Base-by-base conservation (phyloP, 2,797 vertebrate species). In the Melanotaenia nigrans region DNA sequence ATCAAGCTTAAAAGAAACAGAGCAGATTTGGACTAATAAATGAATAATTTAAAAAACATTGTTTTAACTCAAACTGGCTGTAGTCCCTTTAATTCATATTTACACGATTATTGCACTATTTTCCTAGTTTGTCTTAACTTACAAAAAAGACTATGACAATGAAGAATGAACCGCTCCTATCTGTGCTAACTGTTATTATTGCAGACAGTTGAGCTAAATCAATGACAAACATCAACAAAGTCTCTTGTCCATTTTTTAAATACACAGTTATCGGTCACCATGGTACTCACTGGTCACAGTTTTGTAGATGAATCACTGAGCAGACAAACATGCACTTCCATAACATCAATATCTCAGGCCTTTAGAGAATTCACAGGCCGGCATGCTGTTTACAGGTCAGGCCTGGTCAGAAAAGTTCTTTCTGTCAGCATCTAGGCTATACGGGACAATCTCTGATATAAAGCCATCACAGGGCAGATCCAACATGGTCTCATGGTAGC, bases 401-500 rank as follows among this genome's bases (percentile, higher is more conserved):
- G 63, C 56, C 57, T 57, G 58, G 53, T 72, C 71, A 57, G 61
- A 81, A 56, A 75, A 81, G 75, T 85, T 79, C 25, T 75, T 68
- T 73, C 67, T 78, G 75, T 81, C 79, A 86, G 74, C 70, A 53
- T 76, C 79, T 47, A 47, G 18, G 20, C 18, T 47, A 36, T 65
- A 35, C 61, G 73, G 73, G 71, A 75, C 67, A 65, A 33, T 33
- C 69, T 16, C 56, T 79, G 82, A 79, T 57, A 67, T 68, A 73
- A 45, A 0, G 11, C 82, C 76, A 82, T 83, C 75, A 75, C 82
- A 79, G 81, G 68, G 47, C 68, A 68, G 56, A 73, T 24, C 73
- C 56, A 22, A 47, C 66, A 66, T 62, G 78, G 78, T 74, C 59
- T 55, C 45, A 5, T 57, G 62, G 53, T 18, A 45, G 45, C 56